Base-by-base conservation (phyloP, 2,113 vertebrate genomes). In the Coregonus clupeaformis region DNA sequence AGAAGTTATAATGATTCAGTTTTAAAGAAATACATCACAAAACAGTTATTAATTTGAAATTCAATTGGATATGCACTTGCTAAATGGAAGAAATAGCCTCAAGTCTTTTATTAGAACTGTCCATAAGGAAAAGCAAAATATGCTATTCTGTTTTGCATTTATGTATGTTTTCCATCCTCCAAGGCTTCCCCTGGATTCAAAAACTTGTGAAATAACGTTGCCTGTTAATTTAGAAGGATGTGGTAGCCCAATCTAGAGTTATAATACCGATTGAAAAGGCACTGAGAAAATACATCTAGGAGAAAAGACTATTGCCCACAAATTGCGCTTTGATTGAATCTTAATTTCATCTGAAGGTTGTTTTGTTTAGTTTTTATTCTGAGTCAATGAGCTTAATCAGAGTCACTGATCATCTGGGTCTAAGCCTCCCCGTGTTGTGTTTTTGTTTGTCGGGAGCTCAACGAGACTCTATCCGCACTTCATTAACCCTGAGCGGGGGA, bases 321-420 rank as follows among this genome's bases (percentile, higher is more conserved):
- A 94, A 94, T 95, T 89, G 94, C 92, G 88, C 95, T 97, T 95
- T 97, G 96, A 97, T 97, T 96, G 94, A 92, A 95, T 96, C 95
- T 95, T 97, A 96, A 98, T 97, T 96, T 95, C 94, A 95, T 96
- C 95, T 96, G 95, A 96, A 94, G 94, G 91, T 87, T 95, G 92
- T 95, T 95, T 94, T 94, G 92, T 96, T 94, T 95, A 92, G 91
- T 91, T 92, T 80, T 95, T 93, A 94, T 94, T 96, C 92, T 96
- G 94, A 96, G 95, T 96, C 95, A 95, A 94, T 94, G 94, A 96
- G 95, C 97, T 97, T 98, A 98, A 95, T 95, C 94, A 94, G 94
- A 96, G 96, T 94, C 95, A 95, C 94, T 97, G 96, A 98, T 99
- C 96, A 95, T 95, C 90, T 90, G 95, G 94, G 94, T 94, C 92